Evolutionary conservation across 1,140 invertebrate genomes (phyloP), one percentile per base, ranked within the genome.

Genomic region (Halyomorpha halys): DNA sequence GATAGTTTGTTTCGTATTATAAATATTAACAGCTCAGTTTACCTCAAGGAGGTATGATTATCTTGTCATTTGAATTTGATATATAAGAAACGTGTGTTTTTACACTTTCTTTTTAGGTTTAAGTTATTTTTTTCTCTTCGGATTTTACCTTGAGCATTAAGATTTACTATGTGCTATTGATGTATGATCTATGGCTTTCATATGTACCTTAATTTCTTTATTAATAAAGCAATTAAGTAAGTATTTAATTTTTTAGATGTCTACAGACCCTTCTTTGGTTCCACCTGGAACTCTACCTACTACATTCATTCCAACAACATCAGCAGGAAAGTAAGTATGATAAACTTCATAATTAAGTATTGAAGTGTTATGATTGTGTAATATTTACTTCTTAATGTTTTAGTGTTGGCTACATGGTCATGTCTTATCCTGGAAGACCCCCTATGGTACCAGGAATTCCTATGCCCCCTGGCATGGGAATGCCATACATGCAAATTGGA

Each of bases 371-470:
- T 18, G 11, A 18, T 49, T 53, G 9, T 30, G 19, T 13, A 5
- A 47, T 23, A 27, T 23, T 45, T 19, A 49, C 54, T 62, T 16
- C 5, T 49, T 39, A 23, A 34, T 63, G 11, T 62, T 64, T 56
- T 61, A 70, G 69, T 62, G 67, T 69, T 61, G 68, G 68, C 45
- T 71, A 70, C 56, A 71, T 71, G 68, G 71, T 70, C 27, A 80
- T 80, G 78, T 80, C 78, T 19, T 80, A 75, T 68, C 78, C 78
- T 27, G 76, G 77, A 25, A 73, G 80, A 65, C 79, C 80, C 16
- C 80, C 80, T 13, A 79, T 82, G 71, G 79, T 80, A 70, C 80
- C 80, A 64, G 79, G 78, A 25, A 74, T 79, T 16, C 70, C 71
- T 23, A 69, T 73, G 66, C 73, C 75, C 16, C 74, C 76, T 11